These are phyloP conservation scores for Melanerpes aurifrons DNA, from an alignment of 2,113 vertebrate species.

Conservation along the genomic window DNA sequence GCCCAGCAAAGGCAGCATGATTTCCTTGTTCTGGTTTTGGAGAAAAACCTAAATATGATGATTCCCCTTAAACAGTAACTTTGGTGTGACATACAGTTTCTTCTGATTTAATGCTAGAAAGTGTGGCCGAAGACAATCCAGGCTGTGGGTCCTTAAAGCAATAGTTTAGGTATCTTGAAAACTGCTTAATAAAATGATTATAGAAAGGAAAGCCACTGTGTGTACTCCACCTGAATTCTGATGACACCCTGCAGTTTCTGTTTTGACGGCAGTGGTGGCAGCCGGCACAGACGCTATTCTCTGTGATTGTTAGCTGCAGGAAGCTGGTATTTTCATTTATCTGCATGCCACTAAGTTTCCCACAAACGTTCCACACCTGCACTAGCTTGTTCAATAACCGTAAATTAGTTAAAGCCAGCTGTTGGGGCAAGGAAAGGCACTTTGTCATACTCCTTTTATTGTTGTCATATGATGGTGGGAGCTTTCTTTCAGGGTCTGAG, in stretches of 20 bases:
- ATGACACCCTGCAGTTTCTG: conserved; percentile 19
- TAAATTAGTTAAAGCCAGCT: conserved; percentile 29
- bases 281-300: neutral
- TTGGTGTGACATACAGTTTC: fast-evolving
- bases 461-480: fast-evolving
- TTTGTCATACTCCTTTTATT: neutral
- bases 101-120: neutral
- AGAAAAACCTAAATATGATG: neutral
- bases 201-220: neutral
- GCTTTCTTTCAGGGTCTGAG: neutral
- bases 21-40: neutral
- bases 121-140: neutral
- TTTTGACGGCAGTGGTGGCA: conserved; percentile 37
- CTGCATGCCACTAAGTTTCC: neutral
- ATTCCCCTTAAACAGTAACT: neutral
- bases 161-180: neutral
- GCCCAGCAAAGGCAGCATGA: fast-evolving
- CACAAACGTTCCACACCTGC: conserved; percentile 20
- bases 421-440: neutral
- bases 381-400: neutral
- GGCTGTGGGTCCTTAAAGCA: neutral
- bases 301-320: conserved; percentile 54
- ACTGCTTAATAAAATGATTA: neutral
- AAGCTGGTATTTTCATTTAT: conserved; percentile 51
- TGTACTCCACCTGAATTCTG: neutral